Base-by-base conservation (phyloP, 2,797 vertebrate species). In the Ara ararauna region DNA sequence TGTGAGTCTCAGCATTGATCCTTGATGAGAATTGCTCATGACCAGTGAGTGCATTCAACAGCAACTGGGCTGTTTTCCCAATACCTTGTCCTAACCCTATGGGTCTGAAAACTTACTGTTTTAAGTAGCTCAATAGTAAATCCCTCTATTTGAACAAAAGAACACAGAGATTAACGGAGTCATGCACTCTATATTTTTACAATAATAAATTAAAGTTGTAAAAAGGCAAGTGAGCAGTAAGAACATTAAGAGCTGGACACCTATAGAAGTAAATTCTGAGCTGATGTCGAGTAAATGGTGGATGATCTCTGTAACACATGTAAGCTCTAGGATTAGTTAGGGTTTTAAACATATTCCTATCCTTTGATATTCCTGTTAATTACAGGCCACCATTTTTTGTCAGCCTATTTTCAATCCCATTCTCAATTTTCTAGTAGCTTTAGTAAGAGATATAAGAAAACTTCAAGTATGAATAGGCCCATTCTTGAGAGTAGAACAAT, bases 21-120 rank as follows among this genome's bases (percentile, higher is more conserved):
- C 64, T 60, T 29, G 19, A 71, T 34, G 7, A 75, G 5, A 1
- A 0, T n/a, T 0, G 1, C 5, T 65, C n/a, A 16, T 42, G 30
- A 70, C 13, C 50, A 24, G 14, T 45, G 19, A 47, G 24, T 74
- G 29, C n/a, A 64, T 29, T 80, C 45, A 53, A 22, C 24, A 74
- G 5, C 38, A 80, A n/a, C 58, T 29, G 30, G 12, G 26, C 30
- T 61, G 24, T 65, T 93, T 79, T 71, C 23, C 19, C 32, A 30
- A 18, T 47, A 42, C 11, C 5, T 79, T 74, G 13, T 24, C 30
- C 48, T 85, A 80, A 71, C 9, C 8, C 16, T 42, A 10, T 47
- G 30, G 17, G 16, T 71, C 45, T 80, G 80, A 47, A 85, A 62
- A 53, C 50, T 32, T 32, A 10, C 4, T 34, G 20, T 51, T 60